phyloP scores from a whole-genome alignment of 1,140 invertebrate species.

The Apis cerana region DNA sequence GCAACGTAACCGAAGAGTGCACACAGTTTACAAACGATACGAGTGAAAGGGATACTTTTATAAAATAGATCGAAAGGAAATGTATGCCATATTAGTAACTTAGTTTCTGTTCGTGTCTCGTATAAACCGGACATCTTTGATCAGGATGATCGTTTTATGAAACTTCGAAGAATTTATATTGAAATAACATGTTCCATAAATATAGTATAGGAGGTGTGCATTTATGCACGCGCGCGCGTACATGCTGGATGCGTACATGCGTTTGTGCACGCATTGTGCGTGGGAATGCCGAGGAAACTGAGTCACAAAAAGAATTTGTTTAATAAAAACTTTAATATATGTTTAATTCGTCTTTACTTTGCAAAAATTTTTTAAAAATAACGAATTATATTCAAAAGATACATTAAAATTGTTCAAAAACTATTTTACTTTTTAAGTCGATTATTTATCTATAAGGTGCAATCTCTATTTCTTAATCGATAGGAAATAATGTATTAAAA shows the following conservation, averaged over 20 bases:
- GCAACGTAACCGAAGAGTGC: neutral
- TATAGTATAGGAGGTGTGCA: slow-evolving; percentile 38
- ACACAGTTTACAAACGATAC: slow-evolving; percentile 24
- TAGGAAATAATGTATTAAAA: neutral
- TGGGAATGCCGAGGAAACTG: slow-evolving; percentile 30
- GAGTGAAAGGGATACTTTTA: slow-evolving; percentile 29
- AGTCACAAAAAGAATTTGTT: neutral
- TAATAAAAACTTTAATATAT: neutral
- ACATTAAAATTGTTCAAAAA: slow-evolving; percentile 10
- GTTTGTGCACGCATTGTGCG: slow-evolving; percentile 38
- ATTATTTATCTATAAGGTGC: slow-evolving; percentile 23
- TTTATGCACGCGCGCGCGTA: slow-evolving; percentile 48
- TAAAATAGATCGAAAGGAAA: slow-evolving; percentile 19
- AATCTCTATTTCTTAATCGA: slow-evolving; percentile 30
- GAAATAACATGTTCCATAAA: slow-evolving; percentile 34
- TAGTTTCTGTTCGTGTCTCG: slow-evolving; percentile 1
- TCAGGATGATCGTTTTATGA: slow-evolving; percentile 4
- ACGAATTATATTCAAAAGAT: neutral
- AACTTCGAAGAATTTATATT: slow-evolving; percentile 12
- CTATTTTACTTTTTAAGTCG: slow-evolving; percentile 5
- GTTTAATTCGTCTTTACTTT: neutral
- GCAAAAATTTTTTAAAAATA: neutral
- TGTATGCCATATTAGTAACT: neutral
- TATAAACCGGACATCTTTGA: slow-evolving; percentile 37
- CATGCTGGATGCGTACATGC: slow-evolving; percentile 31